Evolutionary conservation across 37 sponge, comb jelly and placozoan genomes (phyloP).

Genomic region (Aplysina aerophoba): DNA sequence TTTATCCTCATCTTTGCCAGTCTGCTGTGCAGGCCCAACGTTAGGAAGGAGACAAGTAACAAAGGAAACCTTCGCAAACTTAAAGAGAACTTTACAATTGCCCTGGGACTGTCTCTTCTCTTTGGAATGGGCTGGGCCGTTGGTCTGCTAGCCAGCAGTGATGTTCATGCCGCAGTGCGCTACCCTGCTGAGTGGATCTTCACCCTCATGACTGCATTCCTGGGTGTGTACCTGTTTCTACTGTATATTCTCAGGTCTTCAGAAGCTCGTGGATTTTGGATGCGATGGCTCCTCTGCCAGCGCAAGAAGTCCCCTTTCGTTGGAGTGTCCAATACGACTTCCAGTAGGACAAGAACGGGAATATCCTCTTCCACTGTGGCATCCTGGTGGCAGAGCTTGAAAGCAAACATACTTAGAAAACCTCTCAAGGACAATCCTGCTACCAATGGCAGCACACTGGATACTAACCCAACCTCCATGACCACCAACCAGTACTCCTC

Average conservation of each 20-base stretch:
- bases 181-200: conserved; percentile 21
- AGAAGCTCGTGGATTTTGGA: conserved; percentile 39
- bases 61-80: background rate
- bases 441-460: too few species aligned
- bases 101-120: conserved; percentile 35
- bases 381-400: too few species aligned
- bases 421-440: too few species aligned
- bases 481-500: too few species aligned
- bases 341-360: too few species aligned
- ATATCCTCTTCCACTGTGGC: too few species aligned
- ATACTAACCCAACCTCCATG: too few species aligned
- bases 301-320: too few species aligned
- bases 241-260: conserved; percentile 29
- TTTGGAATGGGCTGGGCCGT: conserved; percentile 52
- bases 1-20: conserved; percentile 41
- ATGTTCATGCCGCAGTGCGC: background rate
- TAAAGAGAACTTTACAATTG: conserved; percentile 14
- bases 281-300: background rate
- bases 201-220: conserved; percentile 31
- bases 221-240: conserved; percentile 46
- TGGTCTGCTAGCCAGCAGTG: conserved; percentile 34
- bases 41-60: background rate
- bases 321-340: too few species aligned
- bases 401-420: too few species aligned
- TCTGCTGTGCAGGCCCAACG: conserved; percentile 21